phyloP scores from a whole-genome alignment of 2,113 vertebrate genomes.

The Clarias batrachus region DNA sequence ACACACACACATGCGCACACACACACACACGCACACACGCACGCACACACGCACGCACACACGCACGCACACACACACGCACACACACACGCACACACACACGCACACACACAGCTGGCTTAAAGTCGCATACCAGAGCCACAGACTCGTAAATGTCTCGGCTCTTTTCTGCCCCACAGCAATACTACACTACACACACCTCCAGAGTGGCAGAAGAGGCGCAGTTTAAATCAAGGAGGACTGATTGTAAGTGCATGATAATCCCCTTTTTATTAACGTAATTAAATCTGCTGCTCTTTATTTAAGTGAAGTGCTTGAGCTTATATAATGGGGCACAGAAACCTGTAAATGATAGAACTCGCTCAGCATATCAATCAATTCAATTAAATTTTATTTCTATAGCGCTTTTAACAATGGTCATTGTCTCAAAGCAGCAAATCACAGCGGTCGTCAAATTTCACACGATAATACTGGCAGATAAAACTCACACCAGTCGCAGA shows the following conservation, averaged over 20 bases:
- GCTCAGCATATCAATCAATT: conserved; percentile 27
- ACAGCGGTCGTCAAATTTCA: neutral
- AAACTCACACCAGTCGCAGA: neutral
- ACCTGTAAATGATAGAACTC: conserved; percentile 13
- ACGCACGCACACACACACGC: too few species aligned
- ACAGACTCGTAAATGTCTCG: neutral
- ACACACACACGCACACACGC: neutral
- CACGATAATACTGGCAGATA: neutral
- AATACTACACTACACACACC: neutral
- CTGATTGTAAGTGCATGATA: conserved; percentile 3
- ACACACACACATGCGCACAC: neutral
- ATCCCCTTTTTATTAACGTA: conserved; percentile 27
- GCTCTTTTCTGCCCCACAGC: neutral
- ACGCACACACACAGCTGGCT: neutral
- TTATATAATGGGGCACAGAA: conserved; percentile 15
- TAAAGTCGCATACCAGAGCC: neutral
- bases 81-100: neutral
- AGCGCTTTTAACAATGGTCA: too few species aligned
- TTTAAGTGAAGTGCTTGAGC: neutral
- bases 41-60: neutral
- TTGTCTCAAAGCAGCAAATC: too few species aligned
- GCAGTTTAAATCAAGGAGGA: neutral
- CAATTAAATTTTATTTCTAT: too few species aligned
- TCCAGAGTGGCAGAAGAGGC: neutral
- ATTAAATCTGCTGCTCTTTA: conserved; percentile 22